Percentiles rank a stretch among this genome's conserved stretches.
Evolutionary conservation across 2,797 vertebrate genomes (phyloP).

Genomic region (Chiroxiphia lanceolata): DNA sequence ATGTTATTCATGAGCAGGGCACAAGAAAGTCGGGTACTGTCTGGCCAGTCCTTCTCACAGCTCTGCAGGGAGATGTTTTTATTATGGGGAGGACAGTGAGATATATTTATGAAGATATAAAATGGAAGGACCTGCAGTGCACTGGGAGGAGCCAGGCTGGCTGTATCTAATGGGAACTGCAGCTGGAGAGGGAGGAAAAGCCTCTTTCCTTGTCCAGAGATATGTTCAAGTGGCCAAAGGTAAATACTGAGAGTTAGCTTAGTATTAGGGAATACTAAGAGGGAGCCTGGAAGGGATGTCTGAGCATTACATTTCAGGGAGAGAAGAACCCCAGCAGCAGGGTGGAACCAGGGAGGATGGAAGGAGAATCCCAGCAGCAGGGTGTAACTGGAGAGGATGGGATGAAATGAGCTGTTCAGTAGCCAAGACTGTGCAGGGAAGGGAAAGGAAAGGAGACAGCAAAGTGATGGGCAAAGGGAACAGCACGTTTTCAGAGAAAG

Average conservation of each 20-base stretch:
- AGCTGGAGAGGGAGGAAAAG: neutral
- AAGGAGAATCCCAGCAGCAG: neutral
- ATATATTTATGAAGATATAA: neutral
- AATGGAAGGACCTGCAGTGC: neutral
- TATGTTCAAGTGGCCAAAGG: neutral
- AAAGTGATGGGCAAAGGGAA: neutral
- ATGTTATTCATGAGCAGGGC: neutral
- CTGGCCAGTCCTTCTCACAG: neutral
- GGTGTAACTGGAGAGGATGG: neutral
- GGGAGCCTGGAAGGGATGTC: neutral
- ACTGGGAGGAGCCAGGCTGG: neutral
- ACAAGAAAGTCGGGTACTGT: neutral
- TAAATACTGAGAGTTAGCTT: neutral
- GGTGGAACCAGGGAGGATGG: too few relatives aligned
- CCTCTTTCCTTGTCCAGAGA: neutral
- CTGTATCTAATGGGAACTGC: neutral
- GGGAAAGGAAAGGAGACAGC: neutral
- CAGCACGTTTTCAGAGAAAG: neutral
- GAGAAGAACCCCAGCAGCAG: neutral
- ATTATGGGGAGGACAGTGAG: neutral
- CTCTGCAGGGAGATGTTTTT: neutral
- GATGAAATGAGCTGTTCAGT: neutral
- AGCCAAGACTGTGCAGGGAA: neutral
- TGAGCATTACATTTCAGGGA: neutral
- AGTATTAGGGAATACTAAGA: neutral